Conservation (phyloP, 2,797 vertebrate genomes). For the Lacerta agilis region DNA sequence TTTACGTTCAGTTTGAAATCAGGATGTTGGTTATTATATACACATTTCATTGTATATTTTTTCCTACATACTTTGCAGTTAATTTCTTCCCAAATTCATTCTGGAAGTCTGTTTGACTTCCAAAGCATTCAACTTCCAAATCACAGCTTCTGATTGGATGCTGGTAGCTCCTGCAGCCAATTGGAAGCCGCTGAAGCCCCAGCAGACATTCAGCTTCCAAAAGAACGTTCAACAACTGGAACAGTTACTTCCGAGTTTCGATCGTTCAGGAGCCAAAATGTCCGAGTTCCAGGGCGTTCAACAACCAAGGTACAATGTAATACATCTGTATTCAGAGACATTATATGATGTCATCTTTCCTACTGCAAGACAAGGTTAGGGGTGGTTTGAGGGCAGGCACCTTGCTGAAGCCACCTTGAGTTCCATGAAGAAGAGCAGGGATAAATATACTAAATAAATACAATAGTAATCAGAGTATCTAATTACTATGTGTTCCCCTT, state of each 20-base stretch:
- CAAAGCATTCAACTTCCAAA: too few relatives aligned
- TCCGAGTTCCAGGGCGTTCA: too few relatives aligned
- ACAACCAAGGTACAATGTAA: too few relatives aligned
- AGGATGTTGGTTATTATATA: not conserved
- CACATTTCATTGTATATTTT: not conserved
- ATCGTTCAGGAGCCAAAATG: too few relatives aligned
- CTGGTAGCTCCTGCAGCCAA: too few relatives aligned
- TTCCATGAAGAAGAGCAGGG: not conserved
- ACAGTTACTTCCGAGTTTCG: too few relatives aligned
- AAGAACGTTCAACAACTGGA: too few relatives aligned
- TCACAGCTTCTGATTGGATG: too few relatives aligned
- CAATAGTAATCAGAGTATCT: not conserved
- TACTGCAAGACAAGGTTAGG: not conserved
- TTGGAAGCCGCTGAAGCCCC: too few relatives aligned
- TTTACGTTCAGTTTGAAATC: not conserved
- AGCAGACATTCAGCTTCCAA: too few relatives aligned
- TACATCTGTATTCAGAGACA: not conserved
- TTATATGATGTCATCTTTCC: not conserved
- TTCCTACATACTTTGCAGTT: not conserved
- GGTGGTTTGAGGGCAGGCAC: not conserved
- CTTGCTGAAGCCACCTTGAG: not conserved
- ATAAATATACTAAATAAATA: not conserved
- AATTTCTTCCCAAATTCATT: not conserved
- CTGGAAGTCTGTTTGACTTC: too few relatives aligned
- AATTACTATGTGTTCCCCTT: not conserved